Base-by-base conservation (phyloP, 2,888 invertebrate genomes). In the Drosophila aldrichi region DNA sequence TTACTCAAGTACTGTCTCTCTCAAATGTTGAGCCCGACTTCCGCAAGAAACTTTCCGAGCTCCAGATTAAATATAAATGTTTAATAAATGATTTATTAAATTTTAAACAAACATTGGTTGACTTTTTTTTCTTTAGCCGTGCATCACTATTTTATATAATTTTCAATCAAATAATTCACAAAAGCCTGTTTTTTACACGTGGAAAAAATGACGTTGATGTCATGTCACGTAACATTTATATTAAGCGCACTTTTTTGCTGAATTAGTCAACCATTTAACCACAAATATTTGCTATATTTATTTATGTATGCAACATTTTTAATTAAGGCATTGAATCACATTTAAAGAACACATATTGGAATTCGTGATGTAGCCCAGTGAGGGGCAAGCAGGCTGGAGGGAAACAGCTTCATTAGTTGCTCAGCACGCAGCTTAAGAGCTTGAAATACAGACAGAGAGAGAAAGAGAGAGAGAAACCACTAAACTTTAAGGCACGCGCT, bases 321-420 rank as follows among this genome's bases (percentile, higher is more conserved):
- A 83, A 88, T 88, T 77, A 85, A 77, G 64, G 58, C 58, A 40
- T 14, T 49, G 57, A 48, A 57, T 56, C 49, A 66, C 73, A 73
- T 59, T 68, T 46, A 77, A 70, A 66, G 29, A 70, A 22, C 29
- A 49, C 8, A 34, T 14, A 34, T 34, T 12, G 32, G 10, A 32
- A 29, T 18, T 10, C 10, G 16, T n/a, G 48, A 5, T n/a, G 48
- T 6, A n/a, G 48, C 18, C 32, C 18, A 2, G 18, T 14, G 16
- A 16, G 18, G 49, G 46, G 16, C 25, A 29, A 48, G 29, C 7
- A 10, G 10, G 8, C 34, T 20, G 32, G 7, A 22, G 36, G 52
- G 16, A 73, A 86, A 70, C 78, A 78, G 87, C 89, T 88, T 84
- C 89, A 88, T 84, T 84, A 84, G 89, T 74, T 69, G 70, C 68